Evolutionary conservation across 2,797 vertebrate species (phyloP).

Genomic region (Catostomus latipinnis): DNA sequence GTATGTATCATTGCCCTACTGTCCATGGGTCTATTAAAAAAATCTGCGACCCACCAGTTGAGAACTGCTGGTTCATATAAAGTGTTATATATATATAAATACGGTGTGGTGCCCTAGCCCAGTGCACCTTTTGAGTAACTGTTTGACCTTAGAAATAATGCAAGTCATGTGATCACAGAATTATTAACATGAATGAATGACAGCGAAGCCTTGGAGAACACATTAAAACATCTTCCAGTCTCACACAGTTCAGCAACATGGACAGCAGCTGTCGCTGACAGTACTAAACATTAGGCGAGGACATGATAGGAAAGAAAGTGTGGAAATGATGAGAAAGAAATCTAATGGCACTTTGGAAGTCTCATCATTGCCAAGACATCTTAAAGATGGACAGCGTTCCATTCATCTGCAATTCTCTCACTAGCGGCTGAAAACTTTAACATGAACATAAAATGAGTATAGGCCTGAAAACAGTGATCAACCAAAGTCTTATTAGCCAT

Average conservation of each 20-base stretch:
- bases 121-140: not conserved
- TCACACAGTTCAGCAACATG: not conserved
- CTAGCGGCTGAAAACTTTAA: conserved; percentile 1
- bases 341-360: conserved; percentile 60
- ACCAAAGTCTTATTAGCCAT: too few relatives aligned
- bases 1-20: too few relatives aligned
- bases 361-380: conserved; percentile 29
- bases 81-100: too few relatives aligned
- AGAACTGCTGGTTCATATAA: too few relatives aligned
- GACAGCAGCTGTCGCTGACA: not conserved
- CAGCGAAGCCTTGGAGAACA: too few relatives aligned
- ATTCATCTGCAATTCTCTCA: not conserved
- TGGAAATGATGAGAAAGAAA: conserved; percentile 39
- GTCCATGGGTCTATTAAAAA: too few relatives aligned
- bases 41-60: too few relatives aligned
- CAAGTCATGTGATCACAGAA: too few relatives aligned
- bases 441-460: not conserved
- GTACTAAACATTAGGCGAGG: too few relatives aligned
- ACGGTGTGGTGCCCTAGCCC: not conserved
- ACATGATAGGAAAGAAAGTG: too few relatives aligned
- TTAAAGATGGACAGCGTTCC: not conserved
- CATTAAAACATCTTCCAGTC: not conserved
- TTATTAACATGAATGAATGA: too few relatives aligned
- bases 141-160: too few relatives aligned
- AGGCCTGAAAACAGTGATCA: not conserved